A percentile compares a stretch with the other conserved stretches of the same genome.
These are phyloP conservation scores for Baryphthengus martii DNA, from an alignment of 2,113 vertebrate species.

Conservation along the genomic window DNA sequence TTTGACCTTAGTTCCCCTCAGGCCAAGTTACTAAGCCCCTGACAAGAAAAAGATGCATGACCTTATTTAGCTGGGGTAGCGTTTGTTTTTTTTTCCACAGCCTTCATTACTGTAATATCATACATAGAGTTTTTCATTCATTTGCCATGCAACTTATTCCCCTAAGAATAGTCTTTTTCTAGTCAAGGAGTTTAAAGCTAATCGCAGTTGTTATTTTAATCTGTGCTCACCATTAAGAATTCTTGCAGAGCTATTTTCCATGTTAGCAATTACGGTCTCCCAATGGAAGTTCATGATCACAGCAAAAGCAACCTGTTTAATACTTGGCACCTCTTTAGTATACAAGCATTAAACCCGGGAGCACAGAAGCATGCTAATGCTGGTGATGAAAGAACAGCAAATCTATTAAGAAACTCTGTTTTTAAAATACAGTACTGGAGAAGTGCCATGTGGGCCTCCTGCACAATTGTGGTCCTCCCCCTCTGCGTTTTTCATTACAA, in stretches of 20 bases:
- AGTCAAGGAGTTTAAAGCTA: conserved; percentile 72
- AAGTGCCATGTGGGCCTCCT: not conserved
- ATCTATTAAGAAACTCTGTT: not conserved
- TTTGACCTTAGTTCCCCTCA: not conserved
- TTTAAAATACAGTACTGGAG: not conserved
- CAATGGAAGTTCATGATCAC: conserved; percentile 68
- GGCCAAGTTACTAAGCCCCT: not conserved
- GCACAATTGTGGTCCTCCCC: not conserved
- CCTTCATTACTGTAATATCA: conserved; percentile 40
- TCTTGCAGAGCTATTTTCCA: conserved; percentile 65
- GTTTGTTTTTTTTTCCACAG: not conserved
- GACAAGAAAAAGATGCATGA: not conserved
- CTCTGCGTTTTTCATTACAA: not conserved
- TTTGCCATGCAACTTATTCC: conserved; percentile 55
- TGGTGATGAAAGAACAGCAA: conserved; percentile 27
- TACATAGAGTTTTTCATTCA: conserved; percentile 31
- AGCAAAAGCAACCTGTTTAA: conserved; percentile 68
- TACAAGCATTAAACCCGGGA: conserved; percentile 54
- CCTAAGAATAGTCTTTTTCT: conserved; percentile 64
- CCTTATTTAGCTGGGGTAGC: not conserved
- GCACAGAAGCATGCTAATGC: conserved; percentile 32
- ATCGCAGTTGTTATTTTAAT: conserved; percentile 75
- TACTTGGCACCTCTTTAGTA: conserved; percentile 52
- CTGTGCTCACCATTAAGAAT: conserved; percentile 66
- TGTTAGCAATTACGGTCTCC: conserved; percentile 70